A percentile compares a stretch with the other conserved stretches of the same genome.
phyloP scores from a whole-genome alignment of 2,888 invertebrate genomes.

The Drosophila silvestris region DNA sequence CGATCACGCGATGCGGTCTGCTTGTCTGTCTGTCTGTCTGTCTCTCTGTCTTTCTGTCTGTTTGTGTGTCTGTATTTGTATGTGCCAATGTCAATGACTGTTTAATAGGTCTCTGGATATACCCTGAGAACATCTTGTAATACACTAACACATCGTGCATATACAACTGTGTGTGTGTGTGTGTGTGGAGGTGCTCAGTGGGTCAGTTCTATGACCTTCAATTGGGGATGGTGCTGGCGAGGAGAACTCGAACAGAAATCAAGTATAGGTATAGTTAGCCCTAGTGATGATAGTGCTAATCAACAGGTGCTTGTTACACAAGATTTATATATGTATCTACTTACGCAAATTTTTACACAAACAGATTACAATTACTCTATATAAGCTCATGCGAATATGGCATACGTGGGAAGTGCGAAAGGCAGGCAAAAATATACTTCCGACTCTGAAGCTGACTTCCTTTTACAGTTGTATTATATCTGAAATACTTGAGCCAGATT shows the following conservation, averaged over 20 bases:
- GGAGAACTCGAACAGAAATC: slow-evolving; percentile 14
- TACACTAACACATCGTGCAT: not conserved
- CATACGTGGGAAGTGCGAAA: not conserved
- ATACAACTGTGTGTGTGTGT: slow-evolving; percentile 9
- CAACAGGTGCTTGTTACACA: not conserved
- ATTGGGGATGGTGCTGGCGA: not conserved
- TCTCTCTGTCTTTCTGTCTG: not conserved
- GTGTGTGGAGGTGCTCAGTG: slow-evolving; percentile 28
- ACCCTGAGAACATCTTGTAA: slow-evolving; percentile 29
- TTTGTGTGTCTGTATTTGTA: slow-evolving; percentile 9
- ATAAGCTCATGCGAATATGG: not conserved
- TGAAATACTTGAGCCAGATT: not conserved
- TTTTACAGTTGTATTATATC: not conserved
- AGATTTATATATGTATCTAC: not conserved
- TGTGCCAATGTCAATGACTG: slow-evolving; percentile 51
- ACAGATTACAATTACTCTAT: not conserved
- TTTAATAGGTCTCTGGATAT: slow-evolving; percentile 44
- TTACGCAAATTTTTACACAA: not conserved
- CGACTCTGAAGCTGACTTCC: not conserved
- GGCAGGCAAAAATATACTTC: not conserved
- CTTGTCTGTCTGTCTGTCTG: not conserved
- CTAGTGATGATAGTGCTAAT: slow-evolving; percentile 1
- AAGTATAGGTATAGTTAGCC: slow-evolving; percentile 9
- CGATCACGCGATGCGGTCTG: slow-evolving; percentile 51
- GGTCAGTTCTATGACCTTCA: slow-evolving; percentile 57